phyloP scores from a whole-genome alignment of 1,140 invertebrate species.

The Leguminivora glycinivorella region DNA sequence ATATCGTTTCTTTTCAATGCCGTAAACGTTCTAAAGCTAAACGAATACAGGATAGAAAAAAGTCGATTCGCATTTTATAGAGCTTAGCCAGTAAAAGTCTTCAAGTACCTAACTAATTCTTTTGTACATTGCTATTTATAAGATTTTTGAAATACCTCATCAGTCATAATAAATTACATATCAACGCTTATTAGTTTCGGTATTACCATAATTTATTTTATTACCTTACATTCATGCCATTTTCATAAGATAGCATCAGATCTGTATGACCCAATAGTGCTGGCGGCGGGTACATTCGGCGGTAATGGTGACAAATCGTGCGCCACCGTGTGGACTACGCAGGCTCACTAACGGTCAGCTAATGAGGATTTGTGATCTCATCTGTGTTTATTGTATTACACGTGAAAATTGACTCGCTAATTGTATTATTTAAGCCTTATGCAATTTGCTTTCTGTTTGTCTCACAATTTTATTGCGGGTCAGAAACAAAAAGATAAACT shows the following conservation, averaged over 20 bases:
- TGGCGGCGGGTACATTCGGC: not conserved
- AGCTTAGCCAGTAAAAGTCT: no score
- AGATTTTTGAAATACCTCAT: no score
- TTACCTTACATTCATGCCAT: not conserved
- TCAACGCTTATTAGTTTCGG: not conserved
- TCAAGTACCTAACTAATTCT: no score
- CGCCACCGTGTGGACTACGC: not conserved
- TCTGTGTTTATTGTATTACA: constrained; percentile 2
- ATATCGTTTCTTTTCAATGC: no score
- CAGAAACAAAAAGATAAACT: not conserved
- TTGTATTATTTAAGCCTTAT: not conserved
- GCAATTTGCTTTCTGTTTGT: not conserved
- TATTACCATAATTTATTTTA: not conserved
- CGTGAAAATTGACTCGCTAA: not conserved
- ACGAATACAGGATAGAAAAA: no score
- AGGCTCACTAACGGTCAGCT: not conserved
- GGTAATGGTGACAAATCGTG: constrained; percentile 11
- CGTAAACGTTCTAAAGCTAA: no score
- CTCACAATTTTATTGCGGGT: not conserved
- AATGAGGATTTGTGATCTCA: constrained; percentile 18
- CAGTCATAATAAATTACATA: no score
- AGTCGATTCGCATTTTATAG: no score
- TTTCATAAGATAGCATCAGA: not conserved
- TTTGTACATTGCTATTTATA: no score
- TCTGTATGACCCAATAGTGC: not conserved